phyloP scores from a whole-genome alignment of 2,797 vertebrate genomes.

The Rhyacichthys aspro region DNA sequence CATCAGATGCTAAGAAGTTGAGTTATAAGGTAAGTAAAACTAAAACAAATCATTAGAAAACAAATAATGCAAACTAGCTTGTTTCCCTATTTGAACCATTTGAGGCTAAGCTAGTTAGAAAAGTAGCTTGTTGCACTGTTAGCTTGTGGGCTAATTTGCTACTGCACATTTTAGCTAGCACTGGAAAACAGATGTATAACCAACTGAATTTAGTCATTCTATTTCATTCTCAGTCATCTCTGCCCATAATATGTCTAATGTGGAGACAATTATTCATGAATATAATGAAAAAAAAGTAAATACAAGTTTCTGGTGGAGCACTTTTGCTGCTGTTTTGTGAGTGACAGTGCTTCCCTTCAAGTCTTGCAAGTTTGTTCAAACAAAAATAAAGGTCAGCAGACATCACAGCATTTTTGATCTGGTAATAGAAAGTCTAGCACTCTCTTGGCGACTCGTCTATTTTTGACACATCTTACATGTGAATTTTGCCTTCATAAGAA shows the following conservation, averaged over 20 bases:
- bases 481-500: background rate
- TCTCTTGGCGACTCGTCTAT: slow-evolving; percentile 17
- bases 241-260: background rate
- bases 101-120: too few species aligned
- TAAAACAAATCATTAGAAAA: too few species aligned
- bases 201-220: too few species aligned
- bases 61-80: too few species aligned
- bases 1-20: too few species aligned
- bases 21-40: too few species aligned
- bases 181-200: too few species aligned
- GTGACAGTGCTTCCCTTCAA: slow-evolving; percentile 11
- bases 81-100: too few species aligned
- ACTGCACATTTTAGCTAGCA: too few species aligned
- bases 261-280: background rate
- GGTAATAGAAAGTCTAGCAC: slow-evolving; percentile 21
- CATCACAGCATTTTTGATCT: slow-evolving; percentile 22
- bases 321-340: slow-evolving; percentile 3
- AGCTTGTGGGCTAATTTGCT: too few species aligned
- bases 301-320: slow-evolving; percentile 5
- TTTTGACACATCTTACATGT: slow-evolving; percentile 11
- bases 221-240: too few species aligned
- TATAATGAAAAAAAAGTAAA: slow-evolving; percentile 6
- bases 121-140: too few species aligned
- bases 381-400: slow-evolving; percentile 19
- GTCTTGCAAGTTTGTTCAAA: slow-evolving; percentile 1